Percentiles rank a stretch among this genome's conserved stretches.
Conservation (phyloP, 2,113 vertebrate species). For the Dicentrarchus labrax region DNA sequence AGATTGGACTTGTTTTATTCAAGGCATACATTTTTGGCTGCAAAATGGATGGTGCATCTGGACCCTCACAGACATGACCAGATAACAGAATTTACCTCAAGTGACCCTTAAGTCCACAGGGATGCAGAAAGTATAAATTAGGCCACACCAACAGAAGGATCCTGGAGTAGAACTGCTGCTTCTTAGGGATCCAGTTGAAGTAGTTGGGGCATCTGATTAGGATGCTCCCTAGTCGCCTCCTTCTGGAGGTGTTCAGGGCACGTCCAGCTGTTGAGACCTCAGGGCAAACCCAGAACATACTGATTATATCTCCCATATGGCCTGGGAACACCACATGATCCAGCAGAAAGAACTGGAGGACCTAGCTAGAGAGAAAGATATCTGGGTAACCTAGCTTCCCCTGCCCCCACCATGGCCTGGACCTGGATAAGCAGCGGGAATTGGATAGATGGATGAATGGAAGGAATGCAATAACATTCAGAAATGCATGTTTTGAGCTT, state of each 20-base stretch:
- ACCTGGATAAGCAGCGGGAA: neutral
- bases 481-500: neutral
- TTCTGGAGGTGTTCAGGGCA: no score
- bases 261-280: constrained; percentile 12
- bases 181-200: neutral
- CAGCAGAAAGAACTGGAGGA: neutral
- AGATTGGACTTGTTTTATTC: neutral
- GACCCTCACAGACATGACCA: neutral
- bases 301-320: neutral
- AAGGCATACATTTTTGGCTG: neutral
- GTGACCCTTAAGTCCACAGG: neutral
- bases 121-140: neutral
- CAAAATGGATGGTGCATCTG: neutral
- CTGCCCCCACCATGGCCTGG: no score
- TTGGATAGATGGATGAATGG: neutral
- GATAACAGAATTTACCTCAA: neutral
- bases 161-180: neutral
- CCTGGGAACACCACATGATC: neutral
- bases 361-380: neutral
- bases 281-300: constrained; percentile 6
- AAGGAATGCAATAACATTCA: neutral
- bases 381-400: neutral
- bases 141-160: neutral
- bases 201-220: neutral
- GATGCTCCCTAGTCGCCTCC: neutral